Evolutionary conservation across 2,888 invertebrate genomes (phyloP), one percentile per base, ranked within the genome.

Genomic region (Pterostichus madidus): DNA sequence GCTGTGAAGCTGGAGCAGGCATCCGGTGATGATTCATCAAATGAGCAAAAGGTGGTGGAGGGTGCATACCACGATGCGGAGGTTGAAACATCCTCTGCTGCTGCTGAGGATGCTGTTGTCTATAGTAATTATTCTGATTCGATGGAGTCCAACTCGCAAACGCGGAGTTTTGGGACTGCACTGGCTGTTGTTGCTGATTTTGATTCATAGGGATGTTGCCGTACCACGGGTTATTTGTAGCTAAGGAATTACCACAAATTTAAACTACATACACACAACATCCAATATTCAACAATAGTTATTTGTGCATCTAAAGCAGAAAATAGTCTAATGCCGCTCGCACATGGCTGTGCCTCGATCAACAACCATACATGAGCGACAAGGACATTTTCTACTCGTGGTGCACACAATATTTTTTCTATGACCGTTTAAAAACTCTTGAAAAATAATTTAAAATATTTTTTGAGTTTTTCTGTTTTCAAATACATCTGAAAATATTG

Each of bases 111-210:
- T 64, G 81, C 10, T 75, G 81, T 32, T 11, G 82, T 4, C 61
- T 56, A 31, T 8, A 31, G 53, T 35, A 71, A 52, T 52, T 80
- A 39, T 80, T 80, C 15, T 77, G 77, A 44, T 75, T 73, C 5
- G 39, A 39, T 39, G 81, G 75, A 46, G 75, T 32, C 81, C 81
- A 81, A 75, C 59, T 75, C 2, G 75, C 81, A 44, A 81, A 81
- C 17, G 81, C 81, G 0, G 81, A 81, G 17, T 81, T 81, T 49
- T 39, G 81, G 44, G 81, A 81, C 59, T 81, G 81, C 8, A 81
- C 81, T 32, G 53, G 59, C 52, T 31, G 53, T 73, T 31, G 53
- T 73, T 73, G 64, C 1, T 44, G 80, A 31, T 80, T 52, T 31
- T 80, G 80, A 10, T 78, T 64, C 15, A 13, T 39, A 15, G 56